Conservation (phyloP, 1,140 invertebrate species). For the Sitobion miscanthi region DNA sequence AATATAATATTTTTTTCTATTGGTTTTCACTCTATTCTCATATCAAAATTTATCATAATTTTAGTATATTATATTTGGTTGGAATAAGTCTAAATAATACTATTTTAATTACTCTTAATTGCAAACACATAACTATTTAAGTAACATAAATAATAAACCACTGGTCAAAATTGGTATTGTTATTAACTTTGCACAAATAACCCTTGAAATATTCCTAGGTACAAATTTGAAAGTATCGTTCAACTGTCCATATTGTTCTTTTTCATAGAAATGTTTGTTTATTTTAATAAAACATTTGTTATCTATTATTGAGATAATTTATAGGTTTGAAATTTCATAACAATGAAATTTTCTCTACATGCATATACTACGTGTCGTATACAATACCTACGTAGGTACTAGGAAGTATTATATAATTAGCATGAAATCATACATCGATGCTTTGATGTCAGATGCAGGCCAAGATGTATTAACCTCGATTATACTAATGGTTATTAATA, state of each 20-base stretch:
- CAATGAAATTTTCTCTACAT: no score
- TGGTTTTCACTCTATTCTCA: no score
- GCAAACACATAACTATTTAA: background rate
- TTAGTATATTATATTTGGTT: background rate
- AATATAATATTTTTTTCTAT: no score
- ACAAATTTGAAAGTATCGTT: background rate
- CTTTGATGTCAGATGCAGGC: background rate
- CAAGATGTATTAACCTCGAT: background rate
- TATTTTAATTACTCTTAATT: background rate
- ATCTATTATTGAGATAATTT: background rate
- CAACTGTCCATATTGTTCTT: background rate
- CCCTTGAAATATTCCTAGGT: background rate
- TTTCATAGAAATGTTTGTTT: background rate
- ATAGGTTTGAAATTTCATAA: no score
- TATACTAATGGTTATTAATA: background rate
- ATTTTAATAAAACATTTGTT: background rate
- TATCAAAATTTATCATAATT: no score
- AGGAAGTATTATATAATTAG: background rate
- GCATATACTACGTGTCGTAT: no score
- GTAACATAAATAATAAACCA: background rate
- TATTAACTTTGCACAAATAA: background rate
- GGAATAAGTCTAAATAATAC: background rate
- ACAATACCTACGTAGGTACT: no score
- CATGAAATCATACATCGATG: background rate
- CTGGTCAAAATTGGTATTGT: background rate